Evolutionary conservation across 1,140 invertebrate species (phyloP), one percentile per base, ranked within the genome.

Genomic region (Lordiphosa mommai): DNA sequence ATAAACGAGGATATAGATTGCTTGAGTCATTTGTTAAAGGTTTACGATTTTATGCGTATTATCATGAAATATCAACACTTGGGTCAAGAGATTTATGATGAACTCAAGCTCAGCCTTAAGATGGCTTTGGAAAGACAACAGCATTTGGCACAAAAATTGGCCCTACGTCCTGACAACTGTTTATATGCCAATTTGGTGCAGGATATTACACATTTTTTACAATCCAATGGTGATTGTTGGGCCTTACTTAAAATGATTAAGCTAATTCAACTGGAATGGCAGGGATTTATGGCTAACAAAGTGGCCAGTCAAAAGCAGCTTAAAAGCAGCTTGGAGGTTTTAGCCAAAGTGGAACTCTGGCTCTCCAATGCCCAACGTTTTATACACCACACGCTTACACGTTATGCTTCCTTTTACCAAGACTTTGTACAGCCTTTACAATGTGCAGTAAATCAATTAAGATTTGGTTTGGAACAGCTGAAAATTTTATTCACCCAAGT

Each of bases 1-100:
- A 87, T 92, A 7, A 82, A 91, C 8, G 92, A 95, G 74, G 93
- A 95, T 66, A 90, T 93, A 0, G 61, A 87, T 43, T 72, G 69
- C 13, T 40, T 89, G 0, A 48, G 20, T 0, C 68, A 63, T 8
- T 29, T 89, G 14, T 64, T 27, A 3, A 59, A 70, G 0, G 49
- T 50, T 4, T 88, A 88, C 16, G 74, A 89, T 46, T 79, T 88
- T 9, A 85, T 88, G 77, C 57, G 60, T 37, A 88, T 88, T 12
- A 59, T 70, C 0, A 82, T 89, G 82, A 70, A 79, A 4, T 89
- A 89, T 46, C 40, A 69, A 9, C 64, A 86, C 36, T 77, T 88
- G 30, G 88, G 82, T 4, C 51, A 66, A 4, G 70, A 88, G 36
- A 84, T 87, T 5, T 72, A 57, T 33, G 32, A 70, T 2, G 33